Base-by-base conservation (phyloP, 2,113 vertebrate species). In the Neodon shergylaensis region DNA sequence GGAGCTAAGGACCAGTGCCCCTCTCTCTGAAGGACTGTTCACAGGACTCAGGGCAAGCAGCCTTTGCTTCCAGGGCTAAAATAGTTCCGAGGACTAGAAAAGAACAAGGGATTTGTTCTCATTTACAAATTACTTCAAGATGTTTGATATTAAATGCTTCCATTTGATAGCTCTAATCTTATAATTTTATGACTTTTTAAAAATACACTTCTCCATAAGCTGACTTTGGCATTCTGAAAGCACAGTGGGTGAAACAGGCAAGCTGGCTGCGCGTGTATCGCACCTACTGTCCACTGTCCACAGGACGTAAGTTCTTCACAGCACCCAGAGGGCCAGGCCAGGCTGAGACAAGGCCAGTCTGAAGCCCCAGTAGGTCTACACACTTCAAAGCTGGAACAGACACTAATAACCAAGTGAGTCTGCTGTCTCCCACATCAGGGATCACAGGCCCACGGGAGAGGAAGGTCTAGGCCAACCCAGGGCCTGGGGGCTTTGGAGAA, bases 71-170 rank as follows among this genome's bases (percentile, higher is more conserved):
- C 1, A 19, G 49, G 24, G 82, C 39, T 26, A 83, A 78, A 83
- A 61, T 3, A 21, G 44, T 63, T 24, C 14, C 47, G 0, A n/a
- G 63, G 5, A 26, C 49, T 5, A 7, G 24, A 68, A 70, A 76
- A 13, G 7, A 54, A 63, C 21, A 47, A 77, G n/a, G 26, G 61
- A 90, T 17, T 76, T 49, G 44, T 14, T 47, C 81, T 31, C 26
- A 24, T 92, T 73, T 73, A 63, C 28, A 87, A 81, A 87, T 84
- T 73, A 88, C 76, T 82, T 92, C 85, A 78, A 96, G 52, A 89
- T 61, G 7, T 28, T 24, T 92, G 8, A 93, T 17, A 68, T 58
- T 76, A 52, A 72, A 66, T 33, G 68, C 79, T 93, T 84, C 36
- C 1, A 63, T 31, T 8, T 39, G 22, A 70, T 70, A 89, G 63